phyloP scores from a whole-genome alignment of 2,113 vertebrate genomes.

The Ascaphus truei region DNA sequence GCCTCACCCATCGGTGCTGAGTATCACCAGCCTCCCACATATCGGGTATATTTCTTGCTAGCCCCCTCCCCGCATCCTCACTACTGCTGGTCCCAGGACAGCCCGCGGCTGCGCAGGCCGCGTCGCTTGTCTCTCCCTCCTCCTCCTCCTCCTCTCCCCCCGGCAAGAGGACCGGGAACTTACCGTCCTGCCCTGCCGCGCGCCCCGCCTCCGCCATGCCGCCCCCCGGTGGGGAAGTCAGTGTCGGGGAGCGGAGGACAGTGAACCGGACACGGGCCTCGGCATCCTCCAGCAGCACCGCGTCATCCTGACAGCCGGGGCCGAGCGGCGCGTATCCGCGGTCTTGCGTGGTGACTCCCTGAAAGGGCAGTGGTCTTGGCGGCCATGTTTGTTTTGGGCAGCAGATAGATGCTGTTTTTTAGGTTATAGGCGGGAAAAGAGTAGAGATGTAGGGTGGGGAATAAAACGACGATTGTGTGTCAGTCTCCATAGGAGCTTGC shows the following conservation, averaged over 20 bases:
- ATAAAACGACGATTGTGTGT: no score
- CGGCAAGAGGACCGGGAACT: neutral
- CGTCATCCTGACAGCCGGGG: constrained; percentile 35
- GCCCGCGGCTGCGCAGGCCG: neutral
- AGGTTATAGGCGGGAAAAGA: no score
- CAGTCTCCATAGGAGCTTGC: no score
- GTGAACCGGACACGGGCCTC: constrained; percentile 12
- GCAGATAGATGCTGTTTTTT: no score
- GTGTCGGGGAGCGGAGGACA: neutral
- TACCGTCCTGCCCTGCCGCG: neutral
- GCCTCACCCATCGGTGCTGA: no score
- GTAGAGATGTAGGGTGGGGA: no score
- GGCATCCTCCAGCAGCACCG: constrained; percentile 22
- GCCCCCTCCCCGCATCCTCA: neutral
- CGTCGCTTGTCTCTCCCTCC: neutral
- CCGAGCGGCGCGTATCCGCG: neutral
- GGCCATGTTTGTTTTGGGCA: constrained; percentile 14
- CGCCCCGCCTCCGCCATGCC: constrained; percentile 4
- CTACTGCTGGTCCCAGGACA: neutral
- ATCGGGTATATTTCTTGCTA: no score
- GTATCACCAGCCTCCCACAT: neutral
- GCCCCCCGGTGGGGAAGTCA: neutral
- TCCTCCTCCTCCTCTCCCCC: neutral
- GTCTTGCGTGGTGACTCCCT: neutral
- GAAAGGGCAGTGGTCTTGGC: neutral